Evolutionary conservation across 1,140 invertebrate genomes (phyloP), one percentile per base, ranked within the genome.

Genomic region (Bombus superbus): DNA sequence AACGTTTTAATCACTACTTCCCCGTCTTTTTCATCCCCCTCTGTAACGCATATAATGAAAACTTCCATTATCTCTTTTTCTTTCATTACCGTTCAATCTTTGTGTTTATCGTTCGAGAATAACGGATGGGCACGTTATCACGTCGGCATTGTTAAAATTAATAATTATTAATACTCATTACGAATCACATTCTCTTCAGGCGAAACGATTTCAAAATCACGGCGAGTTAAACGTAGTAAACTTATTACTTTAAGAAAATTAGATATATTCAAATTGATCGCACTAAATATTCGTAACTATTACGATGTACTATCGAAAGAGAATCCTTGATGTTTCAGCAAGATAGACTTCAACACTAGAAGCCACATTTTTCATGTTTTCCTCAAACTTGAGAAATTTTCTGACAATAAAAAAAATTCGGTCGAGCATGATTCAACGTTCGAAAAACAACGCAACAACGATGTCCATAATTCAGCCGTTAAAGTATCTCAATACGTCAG

Each of bases 1-100:
- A 66, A 68, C 28, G 42, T 25, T 76, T 40, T 62, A 66, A 76
- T 76, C 72, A 53, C 1, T 42, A 15, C 13, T 3, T 47, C n/a
- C 15, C 4, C 8, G 9, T 35, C 3, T 0, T 6, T 38, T 2
- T 18, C 18, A 22, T 3, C 3, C 4, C 1, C 32, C 8, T 15
- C 32, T 1, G 11, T 57, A 13, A 75, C 25, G 10, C 10, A 15
- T 28, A 28, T 28, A 22, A 57, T 38, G 47, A 38, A 53, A 76
- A 76, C 59, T 59, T 57, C 15, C 74, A 76, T 76, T 76, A 38
- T 57, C 47, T 18, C 13, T 35, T 25, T 38, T 76, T 76, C 32
- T 53, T 74, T 53, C n/a, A 38, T 57, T 15, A 57, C 5, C 73
- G 18, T 53, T 40, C 18, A 53, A 75, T 53, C 22, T 75, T 75